Evolutionary conservation across 2,113 vertebrate species (phyloP).

Genomic region (Haemorhous mexicanus): DNA sequence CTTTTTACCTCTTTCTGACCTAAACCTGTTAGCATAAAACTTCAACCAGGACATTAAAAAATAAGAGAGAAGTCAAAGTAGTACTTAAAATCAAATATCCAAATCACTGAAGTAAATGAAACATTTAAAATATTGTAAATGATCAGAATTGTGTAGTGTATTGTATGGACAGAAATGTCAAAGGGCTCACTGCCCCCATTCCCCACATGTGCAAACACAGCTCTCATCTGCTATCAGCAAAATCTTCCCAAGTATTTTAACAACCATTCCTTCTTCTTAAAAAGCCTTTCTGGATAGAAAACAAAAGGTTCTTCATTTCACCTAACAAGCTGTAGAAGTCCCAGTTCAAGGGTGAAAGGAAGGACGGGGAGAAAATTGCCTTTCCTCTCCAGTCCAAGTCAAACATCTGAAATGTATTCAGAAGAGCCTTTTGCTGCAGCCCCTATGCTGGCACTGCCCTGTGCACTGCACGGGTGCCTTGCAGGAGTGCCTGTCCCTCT

Average conservation of each 20-base stretch:
- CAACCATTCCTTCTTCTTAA: background rate
- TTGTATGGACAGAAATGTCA: background rate
- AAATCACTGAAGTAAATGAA: background rate
- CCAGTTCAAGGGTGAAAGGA: conserved; percentile 39
- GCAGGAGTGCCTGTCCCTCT: background rate
- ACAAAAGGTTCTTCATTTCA: accelerated
- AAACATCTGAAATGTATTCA: background rate
- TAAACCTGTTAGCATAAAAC: background rate
- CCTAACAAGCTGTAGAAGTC: background rate
- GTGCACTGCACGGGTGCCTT: accelerated
- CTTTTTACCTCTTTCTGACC: background rate
- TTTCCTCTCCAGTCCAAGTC: background rate
- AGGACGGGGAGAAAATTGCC: conserved; percentile 6
- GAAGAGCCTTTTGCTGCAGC: background rate
- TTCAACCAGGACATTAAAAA: background rate
- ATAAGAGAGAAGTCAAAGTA: background rate
- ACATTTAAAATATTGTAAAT: background rate
- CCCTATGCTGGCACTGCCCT: accelerated
- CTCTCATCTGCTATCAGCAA: background rate
- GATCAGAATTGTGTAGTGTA: background rate
- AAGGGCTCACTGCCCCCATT: background rate
- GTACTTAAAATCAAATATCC: background rate
- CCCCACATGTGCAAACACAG: background rate
- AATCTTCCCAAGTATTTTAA: background rate
- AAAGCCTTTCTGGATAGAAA: background rate